Conservation (phyloP, 2,888 invertebrate species). For the Hemithea aestivaria region DNA sequence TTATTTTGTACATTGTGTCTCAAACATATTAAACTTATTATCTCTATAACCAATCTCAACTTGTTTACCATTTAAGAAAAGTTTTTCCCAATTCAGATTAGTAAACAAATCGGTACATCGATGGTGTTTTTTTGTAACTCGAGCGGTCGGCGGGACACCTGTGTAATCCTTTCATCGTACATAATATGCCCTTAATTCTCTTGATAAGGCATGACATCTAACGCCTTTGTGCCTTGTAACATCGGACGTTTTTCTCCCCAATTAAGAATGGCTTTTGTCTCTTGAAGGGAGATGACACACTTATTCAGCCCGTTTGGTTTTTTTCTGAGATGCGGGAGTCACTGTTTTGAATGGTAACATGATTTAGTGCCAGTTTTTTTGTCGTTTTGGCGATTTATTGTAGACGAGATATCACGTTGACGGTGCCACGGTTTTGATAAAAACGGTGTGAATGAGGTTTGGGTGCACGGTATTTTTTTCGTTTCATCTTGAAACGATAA, state of each 20-base stretch:
- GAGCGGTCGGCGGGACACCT: constrained; percentile 58
- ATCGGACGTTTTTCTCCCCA: constrained; percentile 59
- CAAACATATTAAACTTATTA: too few species aligned
- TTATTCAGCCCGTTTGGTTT: constrained; percentile 43
- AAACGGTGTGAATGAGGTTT: constrained; percentile 29
- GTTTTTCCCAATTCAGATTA: constrained; percentile 20
- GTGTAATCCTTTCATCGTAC: constrained; percentile 74
- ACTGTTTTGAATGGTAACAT: constrained; percentile 69
- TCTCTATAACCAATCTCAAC: too few species aligned
- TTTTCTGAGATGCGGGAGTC: constrained; percentile 47
- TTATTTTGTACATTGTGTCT: too few species aligned
- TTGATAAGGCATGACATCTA: constrained; percentile 76
- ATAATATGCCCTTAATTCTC: constrained; percentile 76
- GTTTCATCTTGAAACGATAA: constrained; percentile 4
- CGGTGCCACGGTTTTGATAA: constrained; percentile 42
- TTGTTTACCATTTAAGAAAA: too few species aligned
- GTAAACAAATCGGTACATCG: constrained; percentile 37
- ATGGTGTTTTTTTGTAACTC: constrained; percentile 41
- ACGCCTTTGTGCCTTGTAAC: constrained; percentile 57
- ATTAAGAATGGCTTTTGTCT: constrained; percentile 70
- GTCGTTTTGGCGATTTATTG: constrained; percentile 65
- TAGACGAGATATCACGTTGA: constrained; percentile 49
- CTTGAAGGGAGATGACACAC: constrained; percentile 66
- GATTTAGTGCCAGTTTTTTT: constrained; percentile 67
- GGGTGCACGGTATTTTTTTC: not conserved